A percentile compares a stretch with the other conserved stretches of the same genome.
phyloP scores from a whole-genome alignment of 2,797 vertebrate species.

The Macroramphosus scolopax region DNA sequence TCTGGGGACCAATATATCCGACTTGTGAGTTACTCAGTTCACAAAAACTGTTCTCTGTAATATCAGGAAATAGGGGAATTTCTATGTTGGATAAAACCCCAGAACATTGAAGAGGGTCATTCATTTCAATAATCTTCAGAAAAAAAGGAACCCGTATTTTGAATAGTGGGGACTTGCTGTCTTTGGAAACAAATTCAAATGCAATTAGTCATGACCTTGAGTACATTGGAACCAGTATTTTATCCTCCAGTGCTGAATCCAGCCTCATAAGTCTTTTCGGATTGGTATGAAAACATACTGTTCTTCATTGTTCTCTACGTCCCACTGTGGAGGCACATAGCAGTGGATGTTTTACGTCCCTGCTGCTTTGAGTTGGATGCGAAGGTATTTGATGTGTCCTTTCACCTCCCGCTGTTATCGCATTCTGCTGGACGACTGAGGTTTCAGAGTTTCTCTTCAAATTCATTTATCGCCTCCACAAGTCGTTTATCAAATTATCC shows the following conservation, averaged over 20 bases:
- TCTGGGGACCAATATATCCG: constrained; percentile 25
- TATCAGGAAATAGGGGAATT: constrained; percentile 32
- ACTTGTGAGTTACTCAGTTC: not conserved
- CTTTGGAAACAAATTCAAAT: constrained; percentile 32
- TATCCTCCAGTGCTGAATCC: constrained; percentile 23
- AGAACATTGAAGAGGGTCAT: constrained; percentile 13
- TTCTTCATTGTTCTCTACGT: constrained; percentile 45
- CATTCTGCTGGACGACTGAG: constrained; percentile 19
- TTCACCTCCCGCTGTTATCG: constrained; percentile 24
- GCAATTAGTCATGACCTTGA: constrained; percentile 15
- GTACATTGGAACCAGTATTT: constrained; percentile 29
- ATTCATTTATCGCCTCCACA: constrained; percentile 37
- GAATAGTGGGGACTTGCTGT: constrained; percentile 14
- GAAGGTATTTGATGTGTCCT: constrained; percentile 37
- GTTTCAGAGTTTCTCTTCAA: constrained; percentile 29
- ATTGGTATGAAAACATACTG: constrained; percentile 37
- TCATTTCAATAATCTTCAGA: constrained; percentile 19
- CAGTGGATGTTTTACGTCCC: constrained; percentile 43
- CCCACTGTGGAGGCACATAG: constrained; percentile 29
- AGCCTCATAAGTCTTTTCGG: constrained; percentile 27
- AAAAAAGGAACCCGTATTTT: not conserved
- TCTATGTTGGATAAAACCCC: constrained; percentile 40
- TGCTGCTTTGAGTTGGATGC: constrained; percentile 29
- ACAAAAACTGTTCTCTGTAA: constrained; percentile 19
- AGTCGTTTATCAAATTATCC: constrained; percentile 43